Base-by-base conservation (phyloP, 2,888 invertebrate species). In the Microctonus brassicae region DNA sequence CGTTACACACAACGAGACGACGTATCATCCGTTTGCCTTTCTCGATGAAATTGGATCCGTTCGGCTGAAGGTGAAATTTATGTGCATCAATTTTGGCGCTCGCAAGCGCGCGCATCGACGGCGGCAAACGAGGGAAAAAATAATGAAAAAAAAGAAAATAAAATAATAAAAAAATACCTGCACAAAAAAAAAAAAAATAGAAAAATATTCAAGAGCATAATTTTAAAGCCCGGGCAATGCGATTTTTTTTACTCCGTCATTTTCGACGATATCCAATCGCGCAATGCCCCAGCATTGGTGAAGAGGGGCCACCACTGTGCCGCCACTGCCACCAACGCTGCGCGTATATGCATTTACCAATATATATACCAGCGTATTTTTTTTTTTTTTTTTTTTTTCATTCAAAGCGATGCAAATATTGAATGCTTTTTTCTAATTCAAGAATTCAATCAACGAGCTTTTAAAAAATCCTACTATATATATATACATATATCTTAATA, bases 41-140 rank as follows among this genome's bases (percentile, higher is more conserved):
- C 71, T 66, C 61, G 66, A 71, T 71, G 71, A 66, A 71, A 67
- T 62, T 69, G 72, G 69, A 68, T 74, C 74, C 72, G 71, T 76
- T 74, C 75, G 78, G 76, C 76, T 73, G 76, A 74, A 75, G 70
- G 75, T 58, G 76, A 78, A 84, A 83, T 83, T 82, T 83, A 85
- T 83, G 82, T 80, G 82, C 82, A 81, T 84, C 76, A 78, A 77
- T 80, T 79, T 81, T 74, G 74, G 69, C 69, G 68, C 61, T 71
- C 65, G 66, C 60, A 47, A 47, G 62, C 61, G 68, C 61, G 68
- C 47, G 58, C 29, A 34, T 17, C 58, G 55, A 39, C 57, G 66
- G 55, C 55, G 66, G 66, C 71, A 66, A 66, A 70, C 53, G 61
- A 62, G 64, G 62, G 55, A 58, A 70, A 67, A 42, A 47, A 26